phyloP scores from a whole-genome alignment of 2,888 invertebrate species.

The Hirtodrosophila confusa region DNA sequence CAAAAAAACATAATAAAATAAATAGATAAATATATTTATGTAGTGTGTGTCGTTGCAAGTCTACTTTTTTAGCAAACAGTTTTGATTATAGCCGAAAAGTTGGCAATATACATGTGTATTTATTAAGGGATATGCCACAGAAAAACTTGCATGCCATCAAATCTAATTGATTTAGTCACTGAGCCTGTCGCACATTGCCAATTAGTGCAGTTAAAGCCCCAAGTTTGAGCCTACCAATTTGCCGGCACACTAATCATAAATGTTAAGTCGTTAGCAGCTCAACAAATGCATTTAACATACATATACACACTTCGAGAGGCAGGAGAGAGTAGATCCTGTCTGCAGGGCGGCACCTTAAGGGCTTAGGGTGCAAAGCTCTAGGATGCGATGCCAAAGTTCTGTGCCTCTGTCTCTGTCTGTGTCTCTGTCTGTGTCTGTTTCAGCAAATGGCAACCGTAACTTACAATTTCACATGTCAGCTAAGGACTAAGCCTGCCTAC shows the following conservation, averaged over 20 bases:
- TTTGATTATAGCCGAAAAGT: slow-evolving; percentile 2
- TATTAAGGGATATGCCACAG: not conserved
- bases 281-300: slow-evolving; percentile 45
- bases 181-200: slow-evolving; percentile 27
- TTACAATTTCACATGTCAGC: slow-evolving; percentile 65
- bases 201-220: slow-evolving; percentile 41
- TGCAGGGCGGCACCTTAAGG: slow-evolving; percentile 46
- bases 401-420: slow-evolving; percentile 12
- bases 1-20: slow-evolving; percentile 5
- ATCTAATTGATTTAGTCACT: slow-evolving; percentile 41
- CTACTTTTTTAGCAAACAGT: not conserved
- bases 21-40: slow-evolving; percentile 5
- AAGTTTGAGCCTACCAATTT: slow-evolving; percentile 57
- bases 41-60: not conserved
- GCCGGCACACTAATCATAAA: slow-evolving; percentile 64
- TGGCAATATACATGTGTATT: not conserved
- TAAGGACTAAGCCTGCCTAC: slow-evolving; percentile 50
- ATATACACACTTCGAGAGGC: not conserved
- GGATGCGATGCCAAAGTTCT: slow-evolving; percentile 43
- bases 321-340: slow-evolving; percentile 14
- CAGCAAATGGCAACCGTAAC: slow-evolving; percentile 54
- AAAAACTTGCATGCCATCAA: slow-evolving; percentile 8
- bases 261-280: slow-evolving; percentile 50
- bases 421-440: slow-evolving; percentile 13
- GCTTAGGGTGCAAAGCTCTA: slow-evolving; percentile 57